Base-by-base conservation (phyloP, 2,888 invertebrate species). In the Mythimna vitellina region DNA sequence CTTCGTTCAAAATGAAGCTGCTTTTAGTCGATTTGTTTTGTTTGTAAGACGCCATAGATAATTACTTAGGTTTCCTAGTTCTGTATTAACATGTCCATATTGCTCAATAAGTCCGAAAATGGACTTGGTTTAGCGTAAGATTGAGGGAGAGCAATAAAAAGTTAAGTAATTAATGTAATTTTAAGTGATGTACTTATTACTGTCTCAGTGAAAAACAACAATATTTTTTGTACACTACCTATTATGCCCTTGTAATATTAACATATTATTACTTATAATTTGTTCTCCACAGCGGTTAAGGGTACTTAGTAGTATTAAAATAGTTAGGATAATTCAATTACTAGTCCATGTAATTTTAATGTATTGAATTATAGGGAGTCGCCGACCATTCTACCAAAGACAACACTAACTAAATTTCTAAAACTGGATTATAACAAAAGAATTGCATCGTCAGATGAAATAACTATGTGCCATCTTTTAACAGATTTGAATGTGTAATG, bases 321-420 rank as follows among this genome's bases (percentile, higher is more conserved):
- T 96, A 96, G 95, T 92, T 96, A 96, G 95, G 89, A 93, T 96
- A 95, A 96, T 95, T 95, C 93, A 95, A 95, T 95, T 94, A 94
- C 96, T 96, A 96, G 96, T 96, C 96, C 94, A 94, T 93, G 90
- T 96, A 95, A 95, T 94, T 91, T 93, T 95, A 95, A 94, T 92
- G 89, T 94, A 93, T 94, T 93, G 89, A 92, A 91, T 91, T 87
- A 91, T 94, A 94, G 93, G 91, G 87, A 89, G 93, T 91, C 92
- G 93, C 92, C 93, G 93, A 92, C 90, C 90, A 87, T 88, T 86
- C 82, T 82, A 73, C 61, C 70, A 29, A 49, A 70, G 51, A 38
- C 53, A 65, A 56, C 12, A 54, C 9, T 29, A 53, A 9, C 57
- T 46, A 56, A 51, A 62, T 46, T 5, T 14, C 14, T 42, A 35